phyloP scores from a whole-genome alignment of 2,113 vertebrate genomes.

The Silurus meridionalis region DNA sequence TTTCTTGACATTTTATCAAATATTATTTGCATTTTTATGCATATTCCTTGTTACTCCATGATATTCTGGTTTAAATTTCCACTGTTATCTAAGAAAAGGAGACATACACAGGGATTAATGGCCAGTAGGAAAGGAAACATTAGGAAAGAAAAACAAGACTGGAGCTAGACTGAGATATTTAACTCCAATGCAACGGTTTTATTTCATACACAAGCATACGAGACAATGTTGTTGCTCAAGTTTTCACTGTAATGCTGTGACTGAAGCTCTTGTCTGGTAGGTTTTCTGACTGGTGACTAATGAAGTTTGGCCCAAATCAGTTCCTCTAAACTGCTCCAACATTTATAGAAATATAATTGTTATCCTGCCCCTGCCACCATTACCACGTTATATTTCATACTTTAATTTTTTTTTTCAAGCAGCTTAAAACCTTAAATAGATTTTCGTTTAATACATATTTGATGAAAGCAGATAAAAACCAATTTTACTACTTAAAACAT shows the following conservation, averaged over 20 bases:
- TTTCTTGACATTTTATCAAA: no score
- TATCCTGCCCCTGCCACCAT: not conserved
- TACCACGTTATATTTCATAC: not conserved
- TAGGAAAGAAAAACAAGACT: conserved; percentile 20
- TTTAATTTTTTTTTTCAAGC: not conserved
- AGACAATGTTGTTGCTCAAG: conserved; percentile 20
- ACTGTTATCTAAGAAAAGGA: conserved; percentile 17
- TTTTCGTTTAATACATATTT: no score
- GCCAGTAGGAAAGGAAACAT: not conserved
- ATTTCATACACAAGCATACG: conserved; percentile 12
- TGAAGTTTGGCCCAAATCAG: not conserved
- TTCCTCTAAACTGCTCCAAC: not conserved
- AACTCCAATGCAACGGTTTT: conserved; percentile 20
- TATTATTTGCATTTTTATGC: no score
- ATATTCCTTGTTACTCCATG: no score
- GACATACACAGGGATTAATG: not conserved
- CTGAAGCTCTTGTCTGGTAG: conserved; percentile 2
- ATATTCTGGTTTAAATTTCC: conserved; percentile 29
- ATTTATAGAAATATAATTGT: not conserved
- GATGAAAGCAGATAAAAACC: no score
- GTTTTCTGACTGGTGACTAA: not conserved
- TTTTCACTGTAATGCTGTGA: conserved; percentile 38
- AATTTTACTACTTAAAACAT: not conserved
- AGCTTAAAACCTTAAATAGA: not conserved
- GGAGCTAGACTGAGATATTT: conserved; percentile 46